These are phyloP conservation scores for Hystrix cristata DNA, from an alignment of 2,113 vertebrate genomes.

Conservation along the genomic window DNA sequence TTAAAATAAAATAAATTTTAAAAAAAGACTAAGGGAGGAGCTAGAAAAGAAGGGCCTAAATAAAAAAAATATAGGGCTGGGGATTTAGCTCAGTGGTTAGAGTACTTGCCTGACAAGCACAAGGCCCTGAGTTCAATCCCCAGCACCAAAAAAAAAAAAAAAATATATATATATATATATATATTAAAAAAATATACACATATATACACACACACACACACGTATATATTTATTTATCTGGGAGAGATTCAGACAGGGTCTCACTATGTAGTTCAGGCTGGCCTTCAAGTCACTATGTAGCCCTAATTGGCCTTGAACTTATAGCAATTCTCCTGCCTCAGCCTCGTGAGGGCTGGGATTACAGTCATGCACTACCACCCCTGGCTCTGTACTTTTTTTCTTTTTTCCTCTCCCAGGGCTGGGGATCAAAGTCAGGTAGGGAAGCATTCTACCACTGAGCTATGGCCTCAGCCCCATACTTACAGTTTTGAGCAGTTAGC, in stretches of 20 bases:
- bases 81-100: too few species aligned
- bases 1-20: too few species aligned
- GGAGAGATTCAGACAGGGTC: background rate
- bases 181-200: background rate
- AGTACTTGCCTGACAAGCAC: too few species aligned
- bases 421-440: background rate
- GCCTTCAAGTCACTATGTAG: background rate
- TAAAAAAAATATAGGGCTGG: background rate
- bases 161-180: background rate
- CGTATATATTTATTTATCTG: background rate
- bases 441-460: background rate
- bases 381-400: background rate
- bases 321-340: background rate
- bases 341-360: background rate
- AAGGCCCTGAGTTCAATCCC: too few species aligned
- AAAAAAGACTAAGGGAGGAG: background rate
- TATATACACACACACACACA: background rate
- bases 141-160: background rate
- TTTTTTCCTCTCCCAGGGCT: background rate
- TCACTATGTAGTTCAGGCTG: background rate
- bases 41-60: background rate
- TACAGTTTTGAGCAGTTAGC: slow-evolving; percentile 80
- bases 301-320: background rate
- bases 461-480: slow-evolving; percentile 69
- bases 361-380: background rate